phyloP scores from a whole-genome alignment of 2,888 invertebrate species.

The Pterostichus niger region DNA sequence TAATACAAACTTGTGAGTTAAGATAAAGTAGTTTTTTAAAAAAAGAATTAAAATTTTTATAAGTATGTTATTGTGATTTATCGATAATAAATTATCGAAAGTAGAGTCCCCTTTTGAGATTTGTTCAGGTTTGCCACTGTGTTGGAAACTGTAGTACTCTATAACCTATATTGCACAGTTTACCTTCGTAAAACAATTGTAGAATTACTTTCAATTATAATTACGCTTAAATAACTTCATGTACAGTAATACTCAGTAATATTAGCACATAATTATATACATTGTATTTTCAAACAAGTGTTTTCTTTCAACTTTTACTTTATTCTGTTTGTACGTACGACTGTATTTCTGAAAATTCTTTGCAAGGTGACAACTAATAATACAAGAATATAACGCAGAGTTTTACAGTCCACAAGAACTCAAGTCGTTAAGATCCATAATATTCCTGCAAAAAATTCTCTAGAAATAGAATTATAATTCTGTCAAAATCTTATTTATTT shows the following conservation, averaged over 20 bases:
- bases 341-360: not conserved
- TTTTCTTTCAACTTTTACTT: slow-evolving; percentile 12
- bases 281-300: slow-evolving; percentile 72
- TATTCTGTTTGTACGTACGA: not conserved
- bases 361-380: too few species aligned
- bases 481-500: too few species aligned
- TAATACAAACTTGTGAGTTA: slow-evolving; percentile 40
- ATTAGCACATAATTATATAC: slow-evolving; percentile 74
- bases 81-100: slow-evolving; percentile 63
- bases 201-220: slow-evolving; percentile 59
- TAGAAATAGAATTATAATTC: too few species aligned
- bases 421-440: too few species aligned
- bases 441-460: too few species aligned
- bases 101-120: slow-evolving; percentile 27
- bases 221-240: slow-evolving; percentile 63
- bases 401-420: too few species aligned
- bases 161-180: slow-evolving; percentile 59
- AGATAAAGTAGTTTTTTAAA: slow-evolving; percentile 58
- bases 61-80: slow-evolving; percentile 59
- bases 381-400: too few species aligned
- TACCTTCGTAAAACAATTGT: slow-evolving; percentile 48
- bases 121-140: slow-evolving; percentile 58
- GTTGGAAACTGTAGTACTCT: slow-evolving; percentile 53
- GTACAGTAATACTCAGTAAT: slow-evolving; percentile 63
- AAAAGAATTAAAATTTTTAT: slow-evolving; percentile 51